Percentiles rank a stretch among this genome's conserved stretches.
phyloP scores from a whole-genome alignment of 2,888 invertebrate genomes.

The Alentia gelatinosa region DNA sequence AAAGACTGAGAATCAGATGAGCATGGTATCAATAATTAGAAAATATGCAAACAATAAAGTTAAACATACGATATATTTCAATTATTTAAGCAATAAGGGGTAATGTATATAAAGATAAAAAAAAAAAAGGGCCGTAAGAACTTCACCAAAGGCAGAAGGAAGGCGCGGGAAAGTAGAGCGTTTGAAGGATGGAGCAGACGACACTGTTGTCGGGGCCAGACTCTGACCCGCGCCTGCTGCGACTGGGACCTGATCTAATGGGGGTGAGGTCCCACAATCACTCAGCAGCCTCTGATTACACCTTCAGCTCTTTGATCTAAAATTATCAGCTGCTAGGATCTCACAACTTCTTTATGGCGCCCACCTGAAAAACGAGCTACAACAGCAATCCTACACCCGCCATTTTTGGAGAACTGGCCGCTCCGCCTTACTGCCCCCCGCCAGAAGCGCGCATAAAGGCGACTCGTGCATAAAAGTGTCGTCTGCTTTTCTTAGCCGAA shows the following conservation, averaged over 20 bases:
- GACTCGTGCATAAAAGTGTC: neutral
- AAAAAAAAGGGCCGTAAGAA: too few species aligned
- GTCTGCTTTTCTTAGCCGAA: conserved; percentile 45
- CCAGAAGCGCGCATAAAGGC: neutral
- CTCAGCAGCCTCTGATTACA: conserved; percentile 35
- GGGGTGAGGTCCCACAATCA: conserved; percentile 46
- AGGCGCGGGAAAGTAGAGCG: neutral
- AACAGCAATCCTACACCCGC: conserved; percentile 25
- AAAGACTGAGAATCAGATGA: too few species aligned
- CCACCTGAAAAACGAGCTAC: conserved; percentile 16
- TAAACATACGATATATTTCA: too few species aligned
- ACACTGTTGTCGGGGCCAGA: conserved; percentile 9
- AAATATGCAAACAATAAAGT: too few species aligned
- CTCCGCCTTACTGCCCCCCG: neutral
- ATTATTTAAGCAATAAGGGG: too few species aligned
- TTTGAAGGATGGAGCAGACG: conserved; percentile 30
- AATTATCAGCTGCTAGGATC: conserved; percentile 39
- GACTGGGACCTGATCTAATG: conserved; percentile 14
- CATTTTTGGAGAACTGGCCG: neutral
- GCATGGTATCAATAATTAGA: too few species aligned
- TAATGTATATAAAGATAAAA: too few species aligned
- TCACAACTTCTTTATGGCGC: conserved; percentile 42
- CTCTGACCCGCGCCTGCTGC: neutral
- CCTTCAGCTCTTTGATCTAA: conserved; percentile 26
- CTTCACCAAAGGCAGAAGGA: neutral